Base-by-base conservation (phyloP, 2,888 invertebrate genomes). In the Ischnus inquisitorius region DNA sequence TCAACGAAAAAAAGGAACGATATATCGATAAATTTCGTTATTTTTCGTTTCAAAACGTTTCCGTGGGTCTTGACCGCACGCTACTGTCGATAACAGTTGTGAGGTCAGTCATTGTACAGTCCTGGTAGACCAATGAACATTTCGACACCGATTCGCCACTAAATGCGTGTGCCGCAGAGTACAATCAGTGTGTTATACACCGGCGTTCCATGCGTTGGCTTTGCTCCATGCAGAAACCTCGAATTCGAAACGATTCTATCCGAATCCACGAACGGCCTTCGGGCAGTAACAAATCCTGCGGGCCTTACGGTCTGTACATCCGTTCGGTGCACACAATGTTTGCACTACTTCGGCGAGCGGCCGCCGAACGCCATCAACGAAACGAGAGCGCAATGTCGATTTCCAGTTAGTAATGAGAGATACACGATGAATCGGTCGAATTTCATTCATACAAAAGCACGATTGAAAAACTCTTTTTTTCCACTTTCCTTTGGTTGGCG, bases 1-100 rank as follows among this genome's bases (percentile, higher is more conserved):
- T 22, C 19, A 22, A 10, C 54, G 12, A 54, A 22, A 19, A 54
- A 54, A 54, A 54, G 19, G 19, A 19, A 22, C 22, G 19, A 54
- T 19, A 22, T 54, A 54, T 22, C 54, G 22, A 22, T 54, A 16
- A 16, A 16, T 16, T 48, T 48, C 16, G 48, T 16, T 48, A 19
- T 19, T 54, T 22, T 54, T 54, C 22, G 19, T 54, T 54, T 54
- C 19, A 10, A 54, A 10, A 54, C 22, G 54, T 54, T 54, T 22
- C 12, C 54, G 19, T 22, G 54, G 54, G 10, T 19, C 10, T 19
- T 19, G 10, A 22, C 19, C 19, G 54, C 54, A 22, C 19, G 54
- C 54, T 19, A 22, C 54, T 54, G 54, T 54, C 54, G 54, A 54
- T 54, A 54, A 54, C 54, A 54, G 54, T 54, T 22, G 19, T 22